Percentiles rank a stretch among this genome's conserved stretches.
phyloP scores from a whole-genome alignment of 2,797 vertebrate species.

The Premnoplex brunnescens region DNA sequence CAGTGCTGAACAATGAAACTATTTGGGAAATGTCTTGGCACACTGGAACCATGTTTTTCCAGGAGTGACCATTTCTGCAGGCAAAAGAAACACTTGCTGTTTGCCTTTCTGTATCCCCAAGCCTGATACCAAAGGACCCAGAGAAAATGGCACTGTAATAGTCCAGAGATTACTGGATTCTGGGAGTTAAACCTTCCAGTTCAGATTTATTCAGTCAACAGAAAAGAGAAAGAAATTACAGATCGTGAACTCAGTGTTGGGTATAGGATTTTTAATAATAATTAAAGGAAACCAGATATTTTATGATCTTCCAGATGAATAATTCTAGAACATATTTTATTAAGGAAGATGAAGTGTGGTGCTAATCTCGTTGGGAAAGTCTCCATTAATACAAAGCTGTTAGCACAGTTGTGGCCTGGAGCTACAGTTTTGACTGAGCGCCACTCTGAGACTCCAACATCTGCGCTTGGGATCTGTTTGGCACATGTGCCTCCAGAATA shows the following conservation, averaged over 20 bases:
- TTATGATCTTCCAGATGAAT: not conserved
- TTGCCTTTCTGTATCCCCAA: not conserved
- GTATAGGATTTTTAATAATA: not conserved
- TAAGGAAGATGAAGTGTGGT: not conserved
- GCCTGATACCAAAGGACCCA: not conserved
- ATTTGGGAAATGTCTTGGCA: not conserved
- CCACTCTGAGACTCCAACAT: not conserved
- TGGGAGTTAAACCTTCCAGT: not conserved
- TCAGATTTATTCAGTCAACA: not conserved
- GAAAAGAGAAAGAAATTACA: not conserved
- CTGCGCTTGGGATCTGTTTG: not conserved
- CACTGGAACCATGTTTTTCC: not conserved
- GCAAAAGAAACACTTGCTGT: not conserved
- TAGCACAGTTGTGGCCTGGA: not conserved
- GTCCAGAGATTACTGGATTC: not conserved
- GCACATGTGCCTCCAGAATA: not conserved
- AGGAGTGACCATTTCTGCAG: not conserved
- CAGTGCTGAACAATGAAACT: not conserved
- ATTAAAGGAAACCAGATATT: not conserved
- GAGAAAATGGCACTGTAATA: not conserved
- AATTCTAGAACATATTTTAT: slow-evolving; percentile 15
- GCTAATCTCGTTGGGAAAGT: not conserved
- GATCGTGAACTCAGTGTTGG: accelerated
- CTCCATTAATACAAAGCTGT: not conserved
- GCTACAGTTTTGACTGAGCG: not conserved